Evolutionary conservation across 2,888 invertebrate species (phyloP).

Genomic region (Archips crataeganus): DNA sequence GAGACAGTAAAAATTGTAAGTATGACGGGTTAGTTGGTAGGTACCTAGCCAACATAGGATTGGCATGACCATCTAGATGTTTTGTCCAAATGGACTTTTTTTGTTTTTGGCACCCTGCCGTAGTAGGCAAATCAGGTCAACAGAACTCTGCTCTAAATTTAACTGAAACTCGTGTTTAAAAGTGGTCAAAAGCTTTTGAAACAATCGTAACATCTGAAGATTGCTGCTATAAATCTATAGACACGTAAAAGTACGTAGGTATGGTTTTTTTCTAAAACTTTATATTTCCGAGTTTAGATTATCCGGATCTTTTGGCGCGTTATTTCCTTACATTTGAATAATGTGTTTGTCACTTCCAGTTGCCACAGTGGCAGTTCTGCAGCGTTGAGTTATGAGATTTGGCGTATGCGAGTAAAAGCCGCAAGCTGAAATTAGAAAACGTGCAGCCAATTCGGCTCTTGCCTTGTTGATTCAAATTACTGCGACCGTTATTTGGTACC

Average conservation of each 20-base stretch:
- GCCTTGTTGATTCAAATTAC: slow-evolving; percentile 65
- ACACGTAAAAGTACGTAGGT: too few species aligned
- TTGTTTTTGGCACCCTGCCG: slow-evolving; percentile 17
- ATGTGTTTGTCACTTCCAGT: slow-evolving; percentile 48
- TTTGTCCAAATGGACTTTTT: slow-evolving; percentile 1
- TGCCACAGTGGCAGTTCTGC: slow-evolving; percentile 51
- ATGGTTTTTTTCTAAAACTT: neutral
- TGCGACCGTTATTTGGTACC: slow-evolving; percentile 51
- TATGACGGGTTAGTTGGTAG: neutral
- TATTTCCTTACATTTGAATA: slow-evolving; percentile 18
- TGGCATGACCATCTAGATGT: neutral
- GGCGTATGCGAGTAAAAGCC: slow-evolving; percentile 61
- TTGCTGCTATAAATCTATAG: too few species aligned
- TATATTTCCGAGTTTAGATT: neutral
- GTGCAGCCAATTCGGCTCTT: slow-evolving; percentile 57
- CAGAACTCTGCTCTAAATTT: neutral
- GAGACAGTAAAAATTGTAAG: neutral
- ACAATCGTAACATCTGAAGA: neutral
- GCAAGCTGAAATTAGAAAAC: slow-evolving; percentile 71
- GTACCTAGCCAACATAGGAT: neutral
- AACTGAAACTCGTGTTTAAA: neutral
- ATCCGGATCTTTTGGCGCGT: neutral
- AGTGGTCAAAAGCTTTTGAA: neutral
- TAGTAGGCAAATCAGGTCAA: slow-evolving; percentile 1
- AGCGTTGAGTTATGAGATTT: slow-evolving; percentile 70